Conservation (phyloP, 2,797 vertebrate genomes). For the Helostoma temminkii region DNA sequence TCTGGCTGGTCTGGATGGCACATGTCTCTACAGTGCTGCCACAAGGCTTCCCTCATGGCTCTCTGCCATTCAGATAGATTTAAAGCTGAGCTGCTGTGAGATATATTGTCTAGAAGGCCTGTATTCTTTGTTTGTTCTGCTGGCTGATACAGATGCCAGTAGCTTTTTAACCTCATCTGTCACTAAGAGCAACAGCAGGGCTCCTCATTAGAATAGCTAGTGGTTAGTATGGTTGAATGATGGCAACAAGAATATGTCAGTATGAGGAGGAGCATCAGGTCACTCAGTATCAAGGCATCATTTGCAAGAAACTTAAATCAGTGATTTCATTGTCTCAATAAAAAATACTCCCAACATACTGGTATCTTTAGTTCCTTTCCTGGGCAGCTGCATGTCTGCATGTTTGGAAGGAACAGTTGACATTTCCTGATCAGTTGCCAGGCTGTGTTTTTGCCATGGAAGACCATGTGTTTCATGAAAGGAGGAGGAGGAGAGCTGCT, state of each 20-base stretch:
- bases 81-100: conserved; percentile 47
- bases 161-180: conserved; percentile 33
- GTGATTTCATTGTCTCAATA: neutral
- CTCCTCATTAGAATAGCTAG: neutral
- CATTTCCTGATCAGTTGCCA: conserved; percentile 62
- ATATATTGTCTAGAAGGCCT: conserved; percentile 28
- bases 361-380: neutral
- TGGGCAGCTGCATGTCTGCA: conserved; percentile 8
- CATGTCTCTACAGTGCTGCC: conserved; percentile 57
- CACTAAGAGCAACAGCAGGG: neutral
- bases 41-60: conserved; percentile 48
- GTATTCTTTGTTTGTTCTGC: conserved; percentile 34
- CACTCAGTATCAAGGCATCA: neutral
- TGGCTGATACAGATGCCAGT: conserved; percentile 32
- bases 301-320: neutral
- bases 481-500: conserved; percentile 52
- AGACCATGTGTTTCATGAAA: conserved; percentile 74
- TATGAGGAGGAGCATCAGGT: too few species aligned
- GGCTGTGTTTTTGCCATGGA: conserved; percentile 65
- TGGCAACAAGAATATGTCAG: neutral
- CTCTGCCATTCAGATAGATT: conserved; percentile 60
- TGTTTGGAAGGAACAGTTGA: conserved; percentile 49
- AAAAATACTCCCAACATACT: neutral
- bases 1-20: conserved; percentile 53
- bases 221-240: conserved; percentile 6